Conservation (phyloP, 30 jellyfish, hydroid and myxozoan species). For the Sanderia malayensis region DNA sequence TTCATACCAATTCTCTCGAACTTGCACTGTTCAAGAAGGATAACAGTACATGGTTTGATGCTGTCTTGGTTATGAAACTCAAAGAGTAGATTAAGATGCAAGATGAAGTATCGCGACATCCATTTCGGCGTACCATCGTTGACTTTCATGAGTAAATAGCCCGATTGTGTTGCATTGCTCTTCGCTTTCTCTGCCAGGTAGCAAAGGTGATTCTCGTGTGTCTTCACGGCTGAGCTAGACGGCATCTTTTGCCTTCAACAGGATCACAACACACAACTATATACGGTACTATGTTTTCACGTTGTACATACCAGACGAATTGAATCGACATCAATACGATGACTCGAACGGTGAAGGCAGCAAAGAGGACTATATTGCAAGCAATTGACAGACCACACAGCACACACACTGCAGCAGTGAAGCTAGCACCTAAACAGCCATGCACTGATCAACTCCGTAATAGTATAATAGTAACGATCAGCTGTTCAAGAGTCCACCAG, state of each 20-base stretch:
- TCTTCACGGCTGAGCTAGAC: slow-evolving; percentile 24
- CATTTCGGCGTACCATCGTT: slow-evolving; percentile 58
- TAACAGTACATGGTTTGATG: slow-evolving; percentile 32
- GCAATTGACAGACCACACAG: too few relatives aligned
- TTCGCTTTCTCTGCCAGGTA: slow-evolving; percentile 61
- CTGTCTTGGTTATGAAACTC: slow-evolving; percentile 57
- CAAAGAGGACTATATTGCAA: too few relatives aligned
- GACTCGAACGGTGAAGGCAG: too few relatives aligned
- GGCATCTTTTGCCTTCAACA: slow-evolving; percentile 35
- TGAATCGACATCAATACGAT: too few relatives aligned
- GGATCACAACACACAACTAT: background rate
- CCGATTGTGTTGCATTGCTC: slow-evolving; percentile 51
- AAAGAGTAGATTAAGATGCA: slow-evolving; percentile 60
- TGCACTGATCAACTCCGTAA: too few relatives aligned
- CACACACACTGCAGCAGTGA: too few relatives aligned
- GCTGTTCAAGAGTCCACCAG: too few relatives aligned
- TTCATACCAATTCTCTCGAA: slow-evolving; percentile 59
- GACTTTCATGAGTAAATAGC: slow-evolving; percentile 45
- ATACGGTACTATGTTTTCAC: too few relatives aligned
- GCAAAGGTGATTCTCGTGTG: slow-evolving; percentile 44
- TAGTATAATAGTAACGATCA: too few relatives aligned
- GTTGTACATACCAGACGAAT: too few relatives aligned
- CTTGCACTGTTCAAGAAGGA: slow-evolving; percentile 61
- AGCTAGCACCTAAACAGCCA: too few relatives aligned
- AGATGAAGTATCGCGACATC: slow-evolving; percentile 43